A percentile compares a stretch with the other conserved stretches of the same genome.
Conservation (phyloP, 37 sponge, comb jelly and placozoan genomes). For the Hexactinellida sp. region DNA sequence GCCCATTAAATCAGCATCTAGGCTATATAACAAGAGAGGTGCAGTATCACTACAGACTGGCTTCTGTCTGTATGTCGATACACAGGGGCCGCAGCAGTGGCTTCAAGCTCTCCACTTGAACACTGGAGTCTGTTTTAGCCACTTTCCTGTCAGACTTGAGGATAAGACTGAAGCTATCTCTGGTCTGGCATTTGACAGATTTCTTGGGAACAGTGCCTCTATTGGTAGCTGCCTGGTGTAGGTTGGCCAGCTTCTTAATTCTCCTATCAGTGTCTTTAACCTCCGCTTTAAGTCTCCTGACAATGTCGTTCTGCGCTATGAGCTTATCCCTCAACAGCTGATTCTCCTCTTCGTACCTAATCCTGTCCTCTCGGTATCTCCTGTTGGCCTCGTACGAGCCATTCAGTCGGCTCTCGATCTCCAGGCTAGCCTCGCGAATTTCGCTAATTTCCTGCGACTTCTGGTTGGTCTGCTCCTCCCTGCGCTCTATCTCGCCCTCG, state of each 20-base stretch:
- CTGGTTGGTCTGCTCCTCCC: not conserved
- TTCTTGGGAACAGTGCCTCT: not conserved
- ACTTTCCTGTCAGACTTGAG: constrained; percentile 11
- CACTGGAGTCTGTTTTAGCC: not conserved
- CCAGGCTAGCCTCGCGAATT: not conserved
- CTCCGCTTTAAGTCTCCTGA: not conserved
- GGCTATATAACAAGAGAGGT: too few species aligned
- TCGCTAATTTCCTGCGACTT: not conserved
- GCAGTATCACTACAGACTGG: not conserved
- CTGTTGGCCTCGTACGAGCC: not conserved
- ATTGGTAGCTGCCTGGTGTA: not conserved
- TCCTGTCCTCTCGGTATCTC: not conserved
- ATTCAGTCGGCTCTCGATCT: not conserved
- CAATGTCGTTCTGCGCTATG: not conserved
- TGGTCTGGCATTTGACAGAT: constrained; percentile 6
- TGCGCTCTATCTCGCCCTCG: constrained; percentile 3
- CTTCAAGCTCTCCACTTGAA: not conserved
- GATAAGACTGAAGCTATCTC: not conserved
- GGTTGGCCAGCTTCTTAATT: not conserved
- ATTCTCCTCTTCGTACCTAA: not conserved
- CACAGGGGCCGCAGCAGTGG: not conserved
- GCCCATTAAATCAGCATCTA: too few species aligned
- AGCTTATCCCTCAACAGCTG: not conserved
- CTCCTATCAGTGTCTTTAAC: not conserved
- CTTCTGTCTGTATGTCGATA: not conserved